phyloP scores from a whole-genome alignment of 2,113 vertebrate genomes.

The Anoura caudifer region DNA sequence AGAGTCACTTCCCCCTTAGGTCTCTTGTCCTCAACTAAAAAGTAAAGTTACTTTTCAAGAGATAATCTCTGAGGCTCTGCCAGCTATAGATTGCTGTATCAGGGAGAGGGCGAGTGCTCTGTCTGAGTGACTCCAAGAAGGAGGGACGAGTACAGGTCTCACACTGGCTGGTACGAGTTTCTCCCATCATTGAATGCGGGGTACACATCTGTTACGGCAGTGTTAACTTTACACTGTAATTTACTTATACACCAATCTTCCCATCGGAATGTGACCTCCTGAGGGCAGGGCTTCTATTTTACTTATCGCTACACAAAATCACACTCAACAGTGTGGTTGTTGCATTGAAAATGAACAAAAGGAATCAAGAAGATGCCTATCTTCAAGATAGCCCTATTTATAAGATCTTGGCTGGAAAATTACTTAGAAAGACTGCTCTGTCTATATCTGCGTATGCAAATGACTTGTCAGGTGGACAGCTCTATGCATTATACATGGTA shows the following conservation, averaged over 20 bases:
- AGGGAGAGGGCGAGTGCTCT: background rate
- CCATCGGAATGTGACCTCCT: background rate
- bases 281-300: background rate
- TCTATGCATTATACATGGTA: slow-evolving; percentile 61
- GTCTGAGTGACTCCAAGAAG: background rate
- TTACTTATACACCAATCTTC: background rate
- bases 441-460: slow-evolving; percentile 50
- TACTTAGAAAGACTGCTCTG: slow-evolving; percentile 32
- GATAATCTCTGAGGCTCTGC: background rate
- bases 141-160: background rate
- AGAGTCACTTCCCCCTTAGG: background rate
- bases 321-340: background rate
- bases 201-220: rapidly evolving
- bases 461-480: slow-evolving; percentile 30
- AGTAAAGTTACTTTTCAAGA: background rate
- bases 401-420: background rate
- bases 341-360: background rate
- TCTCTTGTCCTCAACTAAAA: background rate
- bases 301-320: background rate
- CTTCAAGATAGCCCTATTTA: slow-evolving; percentile 4
- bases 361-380: background rate
- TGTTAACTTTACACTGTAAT: background rate
- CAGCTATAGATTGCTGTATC: background rate
- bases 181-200: background rate
- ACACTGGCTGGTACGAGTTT: background rate